phyloP scores from a whole-genome alignment of 2,113 vertebrate species.

The Microtus pennsylvanicus region DNA sequence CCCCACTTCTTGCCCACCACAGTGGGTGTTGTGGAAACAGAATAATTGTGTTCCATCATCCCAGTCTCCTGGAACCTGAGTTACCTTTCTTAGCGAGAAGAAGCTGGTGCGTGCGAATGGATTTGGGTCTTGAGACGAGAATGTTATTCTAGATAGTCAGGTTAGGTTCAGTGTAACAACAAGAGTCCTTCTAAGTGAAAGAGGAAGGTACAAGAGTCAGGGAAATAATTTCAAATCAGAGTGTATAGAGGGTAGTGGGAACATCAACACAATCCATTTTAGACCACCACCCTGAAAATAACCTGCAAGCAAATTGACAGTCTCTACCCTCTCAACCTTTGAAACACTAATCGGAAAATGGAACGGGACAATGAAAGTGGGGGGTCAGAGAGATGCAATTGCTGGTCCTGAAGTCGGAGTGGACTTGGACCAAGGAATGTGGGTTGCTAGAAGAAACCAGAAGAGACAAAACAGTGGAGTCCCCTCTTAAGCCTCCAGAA shows the following conservation, averaged over 20 bases:
- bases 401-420: background rate
- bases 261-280: background rate
- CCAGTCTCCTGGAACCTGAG: background rate
- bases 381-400: background rate
- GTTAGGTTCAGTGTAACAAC: background rate
- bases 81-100: background rate
- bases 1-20: background rate
- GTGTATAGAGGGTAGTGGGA: background rate
- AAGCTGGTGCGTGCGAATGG: background rate
- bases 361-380: background rate
- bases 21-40: background rate
- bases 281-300: background rate
- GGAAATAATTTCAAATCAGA: background rate
- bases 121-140: background rate
- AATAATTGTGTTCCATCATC: background rate
- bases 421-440: background rate
- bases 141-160: background rate
- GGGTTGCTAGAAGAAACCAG: background rate
- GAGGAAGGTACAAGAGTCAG: background rate
- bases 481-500: background rate
- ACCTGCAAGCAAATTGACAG: no score
- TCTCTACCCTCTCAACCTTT: background rate
- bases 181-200: background rate
- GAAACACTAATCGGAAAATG: background rate
- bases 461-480: background rate